Base-by-base conservation (phyloP, 2,113 vertebrate genomes). In the Athene cunicularia region DNA sequence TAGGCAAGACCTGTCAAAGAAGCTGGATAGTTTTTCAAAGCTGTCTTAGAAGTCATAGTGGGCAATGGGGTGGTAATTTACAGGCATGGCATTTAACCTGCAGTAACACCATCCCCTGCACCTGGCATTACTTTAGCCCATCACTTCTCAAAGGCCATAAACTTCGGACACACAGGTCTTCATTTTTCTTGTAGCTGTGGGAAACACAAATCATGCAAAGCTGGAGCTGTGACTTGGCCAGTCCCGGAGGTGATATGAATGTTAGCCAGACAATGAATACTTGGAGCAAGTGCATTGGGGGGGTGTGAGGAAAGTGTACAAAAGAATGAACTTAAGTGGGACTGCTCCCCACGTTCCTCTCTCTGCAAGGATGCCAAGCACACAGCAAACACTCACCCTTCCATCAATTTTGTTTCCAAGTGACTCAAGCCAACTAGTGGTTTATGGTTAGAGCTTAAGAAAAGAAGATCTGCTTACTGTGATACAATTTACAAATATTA, bases 141-240 rank as follows among this genome's bases (percentile, higher is more conserved):
- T 97, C 93, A 94, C 86, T 94, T 95, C 95, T 97, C 88, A 90
- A 94, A 97, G 94, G 94, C 88, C 92, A 91, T 94, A 97, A 96
- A 93, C 92, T 94, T 85, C 83, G 88, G 90, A 96, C 86, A 90
- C 59, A 67, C 33, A 66, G 93, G 74, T 81, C 93, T 95, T 95
- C 77, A 93, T 96, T 93, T 96, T 95, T 95, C 97, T 94, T 90
- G 70, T 86, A 93, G 94, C 94, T 93, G 59, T 56, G 87, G 91
- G 87, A 92, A 77, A 86, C 84, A 94, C 91, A 97, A 97, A 97
- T 97, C 97, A 97, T 82, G 64, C 71, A 95, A 93, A 96, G 83
- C 95, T 93, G 71, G 71, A 95, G 87, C 84, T 81, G 74, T 81
- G 81, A 89, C 94, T 83, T 93, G 92, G 89, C 58, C 71, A 49